These are phyloP conservation scores for Monopis laevigella DNA, from an alignment of 2,888 invertebrate species.

Conservation along the genomic window DNA sequence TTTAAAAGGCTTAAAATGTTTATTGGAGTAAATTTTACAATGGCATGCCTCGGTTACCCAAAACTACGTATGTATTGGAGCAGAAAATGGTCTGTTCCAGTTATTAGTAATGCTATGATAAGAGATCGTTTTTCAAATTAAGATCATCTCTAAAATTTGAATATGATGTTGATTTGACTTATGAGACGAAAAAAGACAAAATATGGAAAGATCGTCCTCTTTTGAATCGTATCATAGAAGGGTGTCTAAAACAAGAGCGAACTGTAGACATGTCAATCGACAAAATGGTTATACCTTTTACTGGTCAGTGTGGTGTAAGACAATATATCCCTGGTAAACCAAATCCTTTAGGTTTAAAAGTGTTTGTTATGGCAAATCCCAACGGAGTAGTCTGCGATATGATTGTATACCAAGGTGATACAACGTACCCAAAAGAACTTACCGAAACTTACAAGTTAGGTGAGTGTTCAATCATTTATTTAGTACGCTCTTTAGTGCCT, in stretches of 20 bases:
- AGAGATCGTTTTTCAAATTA: conserved; percentile 4
- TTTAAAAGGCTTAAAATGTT: not conserved
- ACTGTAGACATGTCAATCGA: conserved; percentile 7
- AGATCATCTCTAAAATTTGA: not conserved
- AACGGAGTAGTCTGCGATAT: conserved; percentile 11
- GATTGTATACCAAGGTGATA: conserved; percentile 10
- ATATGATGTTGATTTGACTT: not conserved
- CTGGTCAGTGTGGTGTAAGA: conserved; percentile 9
- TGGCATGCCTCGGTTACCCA: not conserved
- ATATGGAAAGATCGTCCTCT: conserved; percentile 8
- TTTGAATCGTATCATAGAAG: not conserved
- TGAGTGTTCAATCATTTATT: not conserved
- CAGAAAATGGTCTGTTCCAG: not conserved
- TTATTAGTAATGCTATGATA: not conserved
- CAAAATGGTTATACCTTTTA: conserved; percentile 11
- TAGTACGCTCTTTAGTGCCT: not conserved
- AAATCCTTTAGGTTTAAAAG: conserved; percentile 11
- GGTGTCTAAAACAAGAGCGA: conserved; percentile 4
- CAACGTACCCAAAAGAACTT: not conserved
- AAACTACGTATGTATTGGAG: conserved; percentile 5
- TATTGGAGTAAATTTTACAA: conserved; percentile 3
- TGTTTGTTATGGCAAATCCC: conserved; percentile 13
- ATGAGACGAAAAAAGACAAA: not conserved
- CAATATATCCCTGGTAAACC: conserved; percentile 13
- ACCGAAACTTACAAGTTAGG: not conserved